A percentile compares a stretch with the other conserved stretches of the same genome.
Evolutionary conservation across 2,888 invertebrate species (phyloP).

Genomic region (Sisyra terminalis): DNA sequence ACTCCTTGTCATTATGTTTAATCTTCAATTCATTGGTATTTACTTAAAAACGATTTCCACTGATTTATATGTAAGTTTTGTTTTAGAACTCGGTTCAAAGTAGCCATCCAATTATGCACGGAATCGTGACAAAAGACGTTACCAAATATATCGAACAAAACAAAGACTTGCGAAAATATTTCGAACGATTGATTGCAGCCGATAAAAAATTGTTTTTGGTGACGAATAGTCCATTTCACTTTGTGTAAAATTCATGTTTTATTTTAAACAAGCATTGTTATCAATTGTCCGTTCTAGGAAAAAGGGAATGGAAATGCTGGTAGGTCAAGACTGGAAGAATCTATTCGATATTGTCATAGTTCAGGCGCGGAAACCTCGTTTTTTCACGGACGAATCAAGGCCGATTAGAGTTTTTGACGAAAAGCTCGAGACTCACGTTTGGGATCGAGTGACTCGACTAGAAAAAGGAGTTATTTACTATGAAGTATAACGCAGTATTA

Average conservation of each 20-base stretch:
- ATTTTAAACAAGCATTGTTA: background rate
- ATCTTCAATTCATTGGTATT: background rate
- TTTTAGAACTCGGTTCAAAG: slow-evolving; percentile 71
- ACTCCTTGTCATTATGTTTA: background rate
- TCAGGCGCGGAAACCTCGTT: slow-evolving; percentile 88
- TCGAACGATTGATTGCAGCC: slow-evolving; percentile 53
- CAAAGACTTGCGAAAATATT: slow-evolving; percentile 51
- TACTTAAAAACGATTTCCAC: too few species aligned
- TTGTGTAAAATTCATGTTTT: slow-evolving; percentile 54
- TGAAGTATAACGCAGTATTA: slow-evolving; percentile 36
- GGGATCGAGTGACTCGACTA: slow-evolving; percentile 77
- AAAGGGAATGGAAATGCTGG: slow-evolving; percentile 78
- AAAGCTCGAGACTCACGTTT: slow-evolving; percentile 62
- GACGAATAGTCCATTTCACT: slow-evolving; percentile 91
- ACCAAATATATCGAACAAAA: slow-evolving; percentile 66
- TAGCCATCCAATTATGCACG: slow-evolving; percentile 81
- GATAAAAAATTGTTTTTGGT: slow-evolving; percentile 86
- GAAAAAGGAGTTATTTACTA: slow-evolving; percentile 84
- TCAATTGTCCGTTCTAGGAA: slow-evolving; percentile 41
- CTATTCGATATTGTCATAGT: slow-evolving; percentile 90
- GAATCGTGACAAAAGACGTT: slow-evolving; percentile 67
- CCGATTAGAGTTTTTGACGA: slow-evolving; percentile 83
- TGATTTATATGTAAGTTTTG: slow-evolving; percentile 10
- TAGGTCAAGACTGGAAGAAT: slow-evolving; percentile 77
- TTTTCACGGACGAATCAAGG: slow-evolving; percentile 83